phyloP scores from a whole-genome alignment of 2,797 vertebrate genomes.

The Ptychobarbus kaznakovi region DNA sequence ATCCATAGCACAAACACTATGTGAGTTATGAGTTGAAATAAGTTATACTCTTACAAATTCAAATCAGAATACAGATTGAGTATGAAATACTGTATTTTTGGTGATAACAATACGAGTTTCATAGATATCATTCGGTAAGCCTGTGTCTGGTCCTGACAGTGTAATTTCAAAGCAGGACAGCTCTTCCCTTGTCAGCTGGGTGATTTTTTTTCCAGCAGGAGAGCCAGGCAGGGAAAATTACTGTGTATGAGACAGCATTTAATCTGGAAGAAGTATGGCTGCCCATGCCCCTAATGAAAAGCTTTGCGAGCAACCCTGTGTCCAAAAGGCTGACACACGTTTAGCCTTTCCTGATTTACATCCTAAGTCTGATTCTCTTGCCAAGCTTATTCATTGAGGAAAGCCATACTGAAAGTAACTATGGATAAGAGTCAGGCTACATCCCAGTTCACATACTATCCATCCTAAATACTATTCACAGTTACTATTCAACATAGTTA shows the following conservation, averaged over 20 bases:
- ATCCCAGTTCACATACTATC: not conserved
- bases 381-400: slow-evolving; percentile 22
- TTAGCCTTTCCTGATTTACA: slow-evolving; percentile 53
- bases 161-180: slow-evolving; percentile 12
- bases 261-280: slow-evolving; percentile 59
- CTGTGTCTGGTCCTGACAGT: slow-evolving; percentile 1
- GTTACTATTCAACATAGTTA: not conserved
- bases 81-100: not conserved
- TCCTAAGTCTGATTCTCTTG: slow-evolving; percentile 16
- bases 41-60: not conserved
- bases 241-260: slow-evolving; percentile 48
- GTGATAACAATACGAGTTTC: not conserved
- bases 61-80: not conserved
- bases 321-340: slow-evolving; percentile 37
- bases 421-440: slow-evolving; percentile 25
- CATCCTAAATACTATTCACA: not conserved
- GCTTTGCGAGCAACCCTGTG: slow-evolving; percentile 48
- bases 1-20: not conserved
- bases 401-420: slow-evolving; percentile 2
- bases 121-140: not conserved
- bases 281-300: slow-evolving; percentile 48
- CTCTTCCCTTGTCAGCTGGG: slow-evolving; percentile 8
- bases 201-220: not conserved
- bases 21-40: not conserved
- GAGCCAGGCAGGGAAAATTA: slow-evolving; percentile 17